phyloP scores from a whole-genome alignment of 2,888 invertebrate species.

The Acrobasis repandana region DNA sequence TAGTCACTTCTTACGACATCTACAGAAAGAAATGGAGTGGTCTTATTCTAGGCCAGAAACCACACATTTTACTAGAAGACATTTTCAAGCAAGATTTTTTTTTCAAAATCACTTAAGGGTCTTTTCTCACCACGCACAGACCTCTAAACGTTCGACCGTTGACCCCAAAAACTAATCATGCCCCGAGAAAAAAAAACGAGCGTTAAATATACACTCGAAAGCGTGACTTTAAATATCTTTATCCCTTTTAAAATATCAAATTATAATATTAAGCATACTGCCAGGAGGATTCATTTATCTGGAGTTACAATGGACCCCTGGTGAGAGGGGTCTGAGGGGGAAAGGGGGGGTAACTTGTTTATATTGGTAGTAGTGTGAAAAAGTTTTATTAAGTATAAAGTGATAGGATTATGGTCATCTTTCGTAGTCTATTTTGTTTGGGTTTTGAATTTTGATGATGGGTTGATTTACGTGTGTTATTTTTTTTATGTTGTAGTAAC shows the following conservation, averaged over 20 bases:
- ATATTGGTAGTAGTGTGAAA: conserved; percentile 23
- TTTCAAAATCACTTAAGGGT: neutral
- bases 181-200: conserved; percentile 48
- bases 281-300: conserved; percentile 72
- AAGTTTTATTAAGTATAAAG: conserved; percentile 5
- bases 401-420: conserved; percentile 9
- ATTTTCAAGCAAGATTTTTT: too few relatives aligned
- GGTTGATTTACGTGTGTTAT: neutral
- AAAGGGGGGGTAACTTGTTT: conserved; percentile 39
- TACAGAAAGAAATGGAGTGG: too few relatives aligned
- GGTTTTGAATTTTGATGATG: neutral
- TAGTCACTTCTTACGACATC: too few relatives aligned
- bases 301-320: conserved; percentile 70
- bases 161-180: conserved; percentile 44
- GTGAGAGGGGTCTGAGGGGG: conserved; percentile 41
- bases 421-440: neutral
- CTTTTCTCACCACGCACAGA: neutral
- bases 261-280: conserved; percentile 80
- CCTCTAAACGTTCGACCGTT: conserved; percentile 24
- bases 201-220: conserved; percentile 78
- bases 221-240: conserved; percentile 81
- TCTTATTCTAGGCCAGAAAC: too few relatives aligned
- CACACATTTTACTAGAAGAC: too few relatives aligned
- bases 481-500: neutral
- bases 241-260: conserved; percentile 82